These are phyloP conservation scores for Emydocephalus ijimae DNA, from an alignment of 2,113 vertebrate species.

Conservation along the genomic window DNA sequence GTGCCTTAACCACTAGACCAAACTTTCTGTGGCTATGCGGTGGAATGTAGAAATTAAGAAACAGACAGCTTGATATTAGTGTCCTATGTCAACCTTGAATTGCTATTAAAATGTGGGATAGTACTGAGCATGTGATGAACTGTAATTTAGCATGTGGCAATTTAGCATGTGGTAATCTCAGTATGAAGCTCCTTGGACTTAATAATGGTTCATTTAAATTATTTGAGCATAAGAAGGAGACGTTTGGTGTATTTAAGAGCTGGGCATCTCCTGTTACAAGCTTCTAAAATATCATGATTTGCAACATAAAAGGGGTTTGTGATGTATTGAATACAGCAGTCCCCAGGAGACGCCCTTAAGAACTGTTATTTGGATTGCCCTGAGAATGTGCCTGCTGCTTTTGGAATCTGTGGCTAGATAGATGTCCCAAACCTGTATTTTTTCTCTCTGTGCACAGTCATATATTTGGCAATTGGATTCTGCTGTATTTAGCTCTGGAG, in stretches of 20 bases:
- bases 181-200: not conserved
- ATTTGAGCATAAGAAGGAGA: not conserved
- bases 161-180: not conserved
- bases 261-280: not conserved
- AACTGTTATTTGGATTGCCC: not conserved
- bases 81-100: not conserved
- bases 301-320: not conserved
- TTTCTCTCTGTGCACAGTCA: not conserved
- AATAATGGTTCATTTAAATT: not conserved
- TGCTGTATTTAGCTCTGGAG: not conserved
- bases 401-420: constrained; percentile 1
- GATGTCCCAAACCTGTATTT: not conserved
- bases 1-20: not conserved
- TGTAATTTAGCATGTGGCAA: not conserved
- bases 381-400: not conserved
- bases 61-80: not conserved
- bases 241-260: not conserved
- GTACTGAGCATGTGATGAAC: not conserved
- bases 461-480: not conserved
- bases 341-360: not conserved
- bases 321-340: not conserved
- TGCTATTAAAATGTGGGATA: not conserved
- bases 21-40: not conserved
- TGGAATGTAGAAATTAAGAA: not conserved
- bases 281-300: not conserved